Base-by-base conservation (phyloP, 2,888 invertebrate species). In the Branchellion lobata region DNA sequence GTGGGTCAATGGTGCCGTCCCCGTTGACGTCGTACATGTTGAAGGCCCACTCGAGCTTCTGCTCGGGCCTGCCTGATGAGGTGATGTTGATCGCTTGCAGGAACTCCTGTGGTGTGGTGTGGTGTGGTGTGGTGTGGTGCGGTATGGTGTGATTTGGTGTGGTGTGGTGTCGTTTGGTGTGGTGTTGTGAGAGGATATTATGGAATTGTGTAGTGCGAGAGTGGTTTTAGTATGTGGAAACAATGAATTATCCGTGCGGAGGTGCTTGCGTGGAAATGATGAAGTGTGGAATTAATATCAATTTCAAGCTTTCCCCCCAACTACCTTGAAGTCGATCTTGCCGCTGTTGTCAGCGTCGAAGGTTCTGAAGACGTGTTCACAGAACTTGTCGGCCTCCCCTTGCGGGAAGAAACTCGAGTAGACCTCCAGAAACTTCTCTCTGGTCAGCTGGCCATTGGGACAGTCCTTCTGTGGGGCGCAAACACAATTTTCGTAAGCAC, bases 401-500 rank as follows among this genome's bases (percentile, higher is more conserved):
- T 81, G 79, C 57, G 96, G 96, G 90, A 97, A 97, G 91, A 97
- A 96, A 93, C 95, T 96, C 91, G 96, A 96, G 91, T 97, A 97
- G 93, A 97, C 96, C 90, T 97, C 96, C 88, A 96, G 94, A 89
- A 97, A 97, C 90, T 97, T 97, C 82, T 94, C 94, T 81, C 96
- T 95, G 80, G 96, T 96, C 86, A 97, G 90, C 87, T 95, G 92
- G 84, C 96, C 96, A 87, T 95, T 95, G 40, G 96, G 96, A 88
- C 96, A 97, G 89, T 97, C 96, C 94, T 95, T 94, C 96, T 96
- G 92, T 84, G 92, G n/a, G 85, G 31, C 21, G 29, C 18, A n/a
- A 79, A 61, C n/a, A 27, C 27, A 11, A 61, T 21, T 24, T 18
- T 21, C 5, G 8, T 61, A 1, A 61, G 29, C 18, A 61, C 24